Evolutionary conservation across 2,888 invertebrate genomes (phyloP).

Genomic region (Helicoverpa assulta): DNA sequence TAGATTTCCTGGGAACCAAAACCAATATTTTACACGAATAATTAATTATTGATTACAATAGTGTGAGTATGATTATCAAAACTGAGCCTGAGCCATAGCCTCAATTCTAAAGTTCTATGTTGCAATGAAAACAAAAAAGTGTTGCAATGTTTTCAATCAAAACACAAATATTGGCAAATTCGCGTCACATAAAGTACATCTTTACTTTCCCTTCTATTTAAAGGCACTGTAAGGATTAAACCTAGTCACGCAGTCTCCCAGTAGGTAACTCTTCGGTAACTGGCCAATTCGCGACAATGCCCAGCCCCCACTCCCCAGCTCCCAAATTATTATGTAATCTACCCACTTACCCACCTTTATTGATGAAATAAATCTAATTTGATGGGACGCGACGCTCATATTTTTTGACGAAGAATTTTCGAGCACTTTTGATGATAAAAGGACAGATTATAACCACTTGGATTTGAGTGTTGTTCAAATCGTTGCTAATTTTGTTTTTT

Average conservation of each 20-base stretch:
- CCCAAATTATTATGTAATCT: slow-evolving; percentile 51
- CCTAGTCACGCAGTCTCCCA: slow-evolving; percentile 30
- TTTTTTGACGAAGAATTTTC: slow-evolving; percentile 18
- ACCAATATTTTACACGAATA: no score
- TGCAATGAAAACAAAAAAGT: no score
- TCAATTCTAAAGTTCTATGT: no score
- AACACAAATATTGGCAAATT: background rate
- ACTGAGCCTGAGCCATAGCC: no score
- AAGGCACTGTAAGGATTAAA: slow-evolving; percentile 5
- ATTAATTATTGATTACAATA: no score
- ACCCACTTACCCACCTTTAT: slow-evolving; percentile 37
- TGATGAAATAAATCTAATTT: slow-evolving; percentile 48
- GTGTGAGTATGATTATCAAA: no score
- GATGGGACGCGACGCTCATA: slow-evolving; percentile 2
- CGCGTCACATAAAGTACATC: slow-evolving; percentile 3
- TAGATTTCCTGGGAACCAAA: no score
- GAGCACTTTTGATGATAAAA: background rate
- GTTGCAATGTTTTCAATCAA: background rate
- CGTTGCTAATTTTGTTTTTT: background rate
- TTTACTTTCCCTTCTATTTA: slow-evolving; percentile 10
- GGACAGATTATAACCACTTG: background rate
- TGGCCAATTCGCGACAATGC: slow-evolving; percentile 34
- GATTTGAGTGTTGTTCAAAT: no score
- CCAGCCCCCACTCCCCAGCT: background rate
- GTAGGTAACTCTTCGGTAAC: slow-evolving; percentile 26